These are phyloP conservation scores for Girardia tigrina DNA, from an alignment of 2,888 invertebrate genomes.

Conservation along the genomic window DNA sequence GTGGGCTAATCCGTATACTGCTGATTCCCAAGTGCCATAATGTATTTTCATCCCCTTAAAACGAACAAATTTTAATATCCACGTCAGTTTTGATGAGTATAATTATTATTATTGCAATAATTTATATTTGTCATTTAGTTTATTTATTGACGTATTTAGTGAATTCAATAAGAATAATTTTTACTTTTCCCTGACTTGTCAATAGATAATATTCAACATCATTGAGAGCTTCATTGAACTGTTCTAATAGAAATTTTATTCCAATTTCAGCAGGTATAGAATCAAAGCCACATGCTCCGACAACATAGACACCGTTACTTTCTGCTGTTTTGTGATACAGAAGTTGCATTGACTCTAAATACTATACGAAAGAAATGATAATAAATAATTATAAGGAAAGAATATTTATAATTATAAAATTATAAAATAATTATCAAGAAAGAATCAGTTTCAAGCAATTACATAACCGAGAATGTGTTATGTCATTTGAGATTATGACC, in stretches of 20 bases:
- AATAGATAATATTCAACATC: constrained; percentile 42
- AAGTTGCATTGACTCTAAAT: constrained; percentile 69
- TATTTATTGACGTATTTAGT: too few species aligned
- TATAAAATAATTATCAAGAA: too few species aligned
- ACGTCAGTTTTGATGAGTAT: neutral
- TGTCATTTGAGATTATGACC: too few species aligned
- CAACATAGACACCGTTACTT: constrained; percentile 67
- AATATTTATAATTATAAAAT: too few species aligned
- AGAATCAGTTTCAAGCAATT: too few species aligned
- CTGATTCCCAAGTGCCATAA: constrained; percentile 77
- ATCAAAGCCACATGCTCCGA: constrained; percentile 84
- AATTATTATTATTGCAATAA: constrained; percentile 1
- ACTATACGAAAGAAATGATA: constrained; percentile 57
- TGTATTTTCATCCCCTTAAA: constrained; percentile 54
- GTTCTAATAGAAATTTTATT: constrained; percentile 55
- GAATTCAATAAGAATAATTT: too few species aligned
- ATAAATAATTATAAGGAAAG: too few species aligned
- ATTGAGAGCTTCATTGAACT: constrained; percentile 42
- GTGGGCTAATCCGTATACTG: constrained; percentile 64
- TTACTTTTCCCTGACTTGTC: too few species aligned
- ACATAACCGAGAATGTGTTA: too few species aligned
- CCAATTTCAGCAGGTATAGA: constrained; percentile 79
- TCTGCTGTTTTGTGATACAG: constrained; percentile 60
- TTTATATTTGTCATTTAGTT: too few species aligned
- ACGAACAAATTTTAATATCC: neutral